Percentiles rank a stretch among this genome's conserved stretches.
Evolutionary conservation across 2,888 invertebrate genomes (phyloP).

Genomic region (Cosmia pyralina): DNA sequence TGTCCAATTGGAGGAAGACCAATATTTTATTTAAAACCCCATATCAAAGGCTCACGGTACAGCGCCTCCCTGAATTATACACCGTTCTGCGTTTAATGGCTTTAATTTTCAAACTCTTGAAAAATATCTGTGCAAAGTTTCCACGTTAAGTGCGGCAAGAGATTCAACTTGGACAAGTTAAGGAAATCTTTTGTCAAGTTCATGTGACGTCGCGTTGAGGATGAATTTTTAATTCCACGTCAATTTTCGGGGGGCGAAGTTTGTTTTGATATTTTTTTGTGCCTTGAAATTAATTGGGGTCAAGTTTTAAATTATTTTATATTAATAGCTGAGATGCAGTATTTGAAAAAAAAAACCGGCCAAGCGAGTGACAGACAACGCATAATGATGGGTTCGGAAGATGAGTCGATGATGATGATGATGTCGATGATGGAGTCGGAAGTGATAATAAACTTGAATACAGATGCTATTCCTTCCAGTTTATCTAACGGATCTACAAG

Average conservation of each 20-base stretch:
- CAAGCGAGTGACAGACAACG: too few species aligned
- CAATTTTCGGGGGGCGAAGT: slow-evolving; percentile 29
- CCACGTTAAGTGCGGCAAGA: slow-evolving; percentile 67
- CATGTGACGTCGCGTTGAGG: slow-evolving; percentile 69
- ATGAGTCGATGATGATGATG: too few species aligned
- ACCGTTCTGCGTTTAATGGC: slow-evolving; percentile 81
- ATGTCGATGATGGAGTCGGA: too few species aligned
- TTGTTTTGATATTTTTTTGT: slow-evolving; percentile 14
- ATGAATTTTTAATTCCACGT: slow-evolving; percentile 73
- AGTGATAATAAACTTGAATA: too few species aligned
- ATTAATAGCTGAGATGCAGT: background rate
- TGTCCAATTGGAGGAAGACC: slow-evolving; percentile 63
- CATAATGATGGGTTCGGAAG: too few species aligned
- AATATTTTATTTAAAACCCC: slow-evolving; percentile 81
- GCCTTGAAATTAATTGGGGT: background rate
- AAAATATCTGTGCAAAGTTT: slow-evolving; percentile 79
- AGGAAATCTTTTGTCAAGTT: slow-evolving; percentile 68
- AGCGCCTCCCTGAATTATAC: slow-evolving; percentile 76
- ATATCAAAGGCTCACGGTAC: slow-evolving; percentile 73
- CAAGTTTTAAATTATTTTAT: background rate
- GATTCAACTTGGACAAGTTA: slow-evolving; percentile 67
- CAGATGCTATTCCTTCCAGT: too few species aligned
- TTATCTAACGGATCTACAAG: too few species aligned
- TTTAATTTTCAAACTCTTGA: slow-evolving; percentile 82
- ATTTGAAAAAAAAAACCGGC: too few species aligned